Evolutionary conservation across 1,140 invertebrate genomes (phyloP).

Genomic region (Leguminivora glycinivorella): DNA sequence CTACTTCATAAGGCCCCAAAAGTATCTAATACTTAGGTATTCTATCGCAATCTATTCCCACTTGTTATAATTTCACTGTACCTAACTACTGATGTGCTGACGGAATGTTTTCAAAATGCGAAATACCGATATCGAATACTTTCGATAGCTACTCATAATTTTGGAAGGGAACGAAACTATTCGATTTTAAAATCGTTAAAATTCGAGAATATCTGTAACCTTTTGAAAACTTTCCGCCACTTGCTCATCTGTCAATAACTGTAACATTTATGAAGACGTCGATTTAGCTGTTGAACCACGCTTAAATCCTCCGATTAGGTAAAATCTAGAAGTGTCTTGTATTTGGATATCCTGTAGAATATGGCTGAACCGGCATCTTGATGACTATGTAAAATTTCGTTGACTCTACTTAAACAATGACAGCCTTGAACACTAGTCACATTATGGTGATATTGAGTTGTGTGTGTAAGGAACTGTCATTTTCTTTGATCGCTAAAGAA

Average conservation of each 20-base stretch:
- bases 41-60: background rate
- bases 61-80: background rate
- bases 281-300: background rate
- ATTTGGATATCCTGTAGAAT: constrained; percentile 12
- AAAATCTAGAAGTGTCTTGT: constrained; percentile 11
- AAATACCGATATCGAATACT: no score
- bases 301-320: background rate
- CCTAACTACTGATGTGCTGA: background rate
- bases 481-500: constrained; percentile 29
- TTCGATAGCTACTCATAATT: no score
- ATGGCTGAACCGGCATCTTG: constrained; percentile 32
- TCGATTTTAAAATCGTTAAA: no score
- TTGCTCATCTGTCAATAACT: no score
- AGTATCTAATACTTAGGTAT: background rate
- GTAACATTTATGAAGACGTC: no score
- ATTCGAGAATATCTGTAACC: no score
- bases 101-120: no score
- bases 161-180: no score
- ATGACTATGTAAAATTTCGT: constrained; percentile 22
- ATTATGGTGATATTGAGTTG: constrained; percentile 34
- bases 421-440: constrained; percentile 35
- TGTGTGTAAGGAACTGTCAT: constrained; percentile 29
- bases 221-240: no score
- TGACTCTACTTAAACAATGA: constrained; percentile 26
- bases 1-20: background rate